Percentiles rank a stretch among this genome's conserved stretches.
Evolutionary conservation across 2,797 vertebrate species (phyloP).

Genomic region (Dermochelys coriacea): DNA sequence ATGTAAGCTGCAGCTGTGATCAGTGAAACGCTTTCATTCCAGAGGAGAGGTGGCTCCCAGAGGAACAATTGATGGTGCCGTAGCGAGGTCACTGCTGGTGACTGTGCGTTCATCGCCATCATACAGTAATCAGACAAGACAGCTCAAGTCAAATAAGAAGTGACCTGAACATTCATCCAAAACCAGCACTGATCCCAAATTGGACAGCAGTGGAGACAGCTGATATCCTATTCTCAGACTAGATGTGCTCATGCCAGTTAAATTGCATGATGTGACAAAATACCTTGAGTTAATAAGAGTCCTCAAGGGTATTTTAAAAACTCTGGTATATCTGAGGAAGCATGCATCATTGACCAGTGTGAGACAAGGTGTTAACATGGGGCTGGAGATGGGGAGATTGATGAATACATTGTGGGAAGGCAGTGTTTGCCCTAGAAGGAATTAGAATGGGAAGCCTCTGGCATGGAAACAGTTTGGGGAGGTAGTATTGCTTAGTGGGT

Average conservation of each 20-base stretch:
- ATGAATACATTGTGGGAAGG: background rate
- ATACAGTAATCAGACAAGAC: background rate
- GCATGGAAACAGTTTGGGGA: background rate
- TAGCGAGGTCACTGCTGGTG: background rate
- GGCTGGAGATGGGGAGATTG: background rate
- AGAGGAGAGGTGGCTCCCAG: accelerated
- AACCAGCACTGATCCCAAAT: background rate
- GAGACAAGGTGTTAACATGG: background rate
- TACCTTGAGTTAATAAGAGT: background rate
- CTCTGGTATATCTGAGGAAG: background rate
- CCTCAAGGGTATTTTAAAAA: background rate
- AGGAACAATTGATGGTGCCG: background rate
- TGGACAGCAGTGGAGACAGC: background rate
- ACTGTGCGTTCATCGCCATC: background rate
- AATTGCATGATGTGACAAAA: background rate
- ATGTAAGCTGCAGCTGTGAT: background rate
- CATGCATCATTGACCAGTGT: background rate
- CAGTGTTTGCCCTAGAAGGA: background rate
- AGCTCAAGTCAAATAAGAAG: background rate
- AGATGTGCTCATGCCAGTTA: background rate
- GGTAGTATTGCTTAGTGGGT: too few relatives aligned
- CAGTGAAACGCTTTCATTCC: background rate
- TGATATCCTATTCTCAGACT: background rate
- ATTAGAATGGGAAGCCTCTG: background rate
- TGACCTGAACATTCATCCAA: background rate